Evolutionary conservation across 1,140 invertebrate genomes (phyloP).

Genomic region (Meloidogyne hapla): DNA sequence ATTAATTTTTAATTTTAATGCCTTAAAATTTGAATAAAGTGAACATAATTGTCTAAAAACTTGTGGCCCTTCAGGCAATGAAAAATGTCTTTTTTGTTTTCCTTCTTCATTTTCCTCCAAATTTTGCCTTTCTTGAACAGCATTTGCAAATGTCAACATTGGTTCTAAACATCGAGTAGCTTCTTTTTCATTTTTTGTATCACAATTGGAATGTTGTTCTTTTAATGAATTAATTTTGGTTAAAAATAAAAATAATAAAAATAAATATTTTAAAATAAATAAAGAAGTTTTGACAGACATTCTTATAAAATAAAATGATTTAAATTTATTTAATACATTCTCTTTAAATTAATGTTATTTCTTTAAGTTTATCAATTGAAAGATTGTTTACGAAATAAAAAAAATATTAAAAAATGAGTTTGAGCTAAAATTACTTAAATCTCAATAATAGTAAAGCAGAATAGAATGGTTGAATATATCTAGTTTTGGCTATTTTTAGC

Average conservation of each 20-base stretch:
- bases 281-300: no score
- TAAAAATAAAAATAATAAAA: background rate
- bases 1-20: background rate
- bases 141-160: slow-evolving; percentile 23
- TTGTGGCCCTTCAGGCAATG: slow-evolving; percentile 15
- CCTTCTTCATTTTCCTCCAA: background rate
- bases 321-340: no score
- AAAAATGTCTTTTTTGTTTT: slow-evolving; percentile 13
- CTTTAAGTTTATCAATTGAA: no score
- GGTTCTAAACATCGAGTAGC: slow-evolving; percentile 11
- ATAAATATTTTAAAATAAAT: background rate
- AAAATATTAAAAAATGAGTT: no score
- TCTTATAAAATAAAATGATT: no score
- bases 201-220: background rate
- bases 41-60: slow-evolving; percentile 28
- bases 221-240: no score
- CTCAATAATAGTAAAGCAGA: no score
- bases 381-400: no score
- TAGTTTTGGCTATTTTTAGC: no score
- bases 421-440: no score
- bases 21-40: slow-evolving; percentile 30
- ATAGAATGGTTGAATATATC: no score
- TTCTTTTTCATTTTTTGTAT: background rate
- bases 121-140: slow-evolving; percentile 11
- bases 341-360: no score